Evolutionary conservation across 1,140 invertebrate species (phyloP), one percentile per base, ranked within the genome.

Genomic region (Aradophagus sp.): DNA sequence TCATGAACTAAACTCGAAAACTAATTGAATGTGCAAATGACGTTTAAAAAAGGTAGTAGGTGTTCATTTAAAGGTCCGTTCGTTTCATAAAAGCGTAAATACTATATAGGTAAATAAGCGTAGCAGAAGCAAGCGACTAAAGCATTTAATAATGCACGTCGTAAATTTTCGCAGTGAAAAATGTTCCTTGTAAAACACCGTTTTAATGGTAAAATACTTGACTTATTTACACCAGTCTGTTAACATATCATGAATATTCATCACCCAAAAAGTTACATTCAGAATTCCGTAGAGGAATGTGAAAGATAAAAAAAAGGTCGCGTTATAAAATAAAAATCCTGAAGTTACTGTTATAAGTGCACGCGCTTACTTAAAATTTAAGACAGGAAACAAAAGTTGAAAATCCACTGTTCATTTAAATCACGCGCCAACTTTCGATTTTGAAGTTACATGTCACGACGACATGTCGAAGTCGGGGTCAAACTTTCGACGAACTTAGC

Each of bases 351-450:
- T 47, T 32, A 29, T 14, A 35, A 55, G 31, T 48, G 26, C 11
- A 15, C 23, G 42, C 8, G 19, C 16, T 34, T 41, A 35, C 35
- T 62, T 65, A 31, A 65, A 15, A 62, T 55, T 35, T 59, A 39
- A 53, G 44, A 17, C 19, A 36, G 23, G 11, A 59, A 65, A 65
- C 58, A 58, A 41, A 65, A 63, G 67, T 71, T 63, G 34, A 59
- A 29, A 45, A 31, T 38, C 20, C 7, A 36, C 42, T 53, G 35
- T 55, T 52, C 59, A 58, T 65, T 65, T 71, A 53, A 65, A 71
- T 71, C 68, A 55, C 20, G 61, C 53, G 53, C 31, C 52, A 71
- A 71, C 59, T 71, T 71, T 53, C 53, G 59, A 71, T 63, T 63
- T 44, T n/a, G 12, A 50, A 62, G 31, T 56, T 66, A 63, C 59